Conservation (phyloP, 1,140 invertebrate genomes). For the Solen grandis region DNA sequence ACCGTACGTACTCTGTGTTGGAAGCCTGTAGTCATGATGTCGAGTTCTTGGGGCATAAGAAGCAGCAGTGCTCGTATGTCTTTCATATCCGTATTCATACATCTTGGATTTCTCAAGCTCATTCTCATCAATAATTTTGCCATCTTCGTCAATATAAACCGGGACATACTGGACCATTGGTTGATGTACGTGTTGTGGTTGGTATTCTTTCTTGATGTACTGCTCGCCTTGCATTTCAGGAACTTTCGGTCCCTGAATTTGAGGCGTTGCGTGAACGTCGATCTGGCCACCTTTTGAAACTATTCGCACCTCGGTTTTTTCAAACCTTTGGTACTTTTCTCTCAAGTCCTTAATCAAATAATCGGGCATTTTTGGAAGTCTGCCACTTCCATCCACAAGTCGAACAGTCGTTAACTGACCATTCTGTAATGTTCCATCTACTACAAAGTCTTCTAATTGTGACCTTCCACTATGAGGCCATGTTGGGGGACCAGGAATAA, state of each 20-base stretch:
- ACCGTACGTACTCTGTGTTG: not conserved
- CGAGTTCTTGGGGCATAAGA: not conserved
- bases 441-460: constrained; percentile 10
- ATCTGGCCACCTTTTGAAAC: constrained; percentile 16
- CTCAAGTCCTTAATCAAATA: constrained; percentile 40
- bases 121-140: too few species aligned
- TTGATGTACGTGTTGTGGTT: too few species aligned
- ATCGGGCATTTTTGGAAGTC: constrained; percentile 42
- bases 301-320: constrained; percentile 22
- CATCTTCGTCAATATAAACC: constrained; percentile 42
- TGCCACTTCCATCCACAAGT: constrained; percentile 1
- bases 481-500: constrained; percentile 25
- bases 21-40: not conserved
- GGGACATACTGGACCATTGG: too few species aligned
- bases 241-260: not conserved
- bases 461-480: not conserved
- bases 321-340: constrained; percentile 34
- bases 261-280: constrained; percentile 38
- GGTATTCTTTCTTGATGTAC: constrained; percentile 1
- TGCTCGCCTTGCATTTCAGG: not conserved
- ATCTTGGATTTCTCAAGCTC: constrained; percentile 25
- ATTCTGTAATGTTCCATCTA: constrained; percentile 34
- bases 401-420: constrained; percentile 22
- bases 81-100: constrained; percentile 5
- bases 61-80: not conserved